Conservation (phyloP, 1,140 invertebrate species). For the Papilio machaon region DNA sequence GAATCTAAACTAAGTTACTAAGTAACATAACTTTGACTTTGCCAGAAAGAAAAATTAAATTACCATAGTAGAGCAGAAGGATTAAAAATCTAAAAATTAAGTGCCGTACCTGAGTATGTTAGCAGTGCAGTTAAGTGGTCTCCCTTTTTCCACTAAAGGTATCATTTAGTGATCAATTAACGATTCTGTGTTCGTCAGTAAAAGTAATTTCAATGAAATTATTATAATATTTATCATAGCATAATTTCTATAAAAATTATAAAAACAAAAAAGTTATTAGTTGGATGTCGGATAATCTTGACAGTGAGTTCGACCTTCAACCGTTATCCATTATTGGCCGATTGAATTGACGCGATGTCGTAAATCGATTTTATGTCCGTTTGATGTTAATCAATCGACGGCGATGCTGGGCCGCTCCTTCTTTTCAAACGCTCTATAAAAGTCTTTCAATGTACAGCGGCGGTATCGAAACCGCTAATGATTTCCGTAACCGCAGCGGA, state of each 20-base stretch:
- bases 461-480: constrained; percentile 48
- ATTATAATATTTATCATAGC: neutral
- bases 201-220: neutral
- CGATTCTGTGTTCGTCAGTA: no score
- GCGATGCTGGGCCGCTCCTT: constrained; percentile 51
- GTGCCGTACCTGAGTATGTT: no score
- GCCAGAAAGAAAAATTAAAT: no score
- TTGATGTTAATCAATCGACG: constrained; percentile 51
- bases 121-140: no score
- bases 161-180: no score
- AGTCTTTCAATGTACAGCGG: constrained; percentile 37
- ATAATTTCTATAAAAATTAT: neutral
- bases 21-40: neutral
- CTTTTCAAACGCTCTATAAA: constrained; percentile 46
- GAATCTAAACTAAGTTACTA: neutral
- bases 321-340: constrained; percentile 38
- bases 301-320: constrained; percentile 53
- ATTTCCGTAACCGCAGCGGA: constrained; percentile 47
- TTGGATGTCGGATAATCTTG: constrained; percentile 49
- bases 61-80: no score
- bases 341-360: constrained; percentile 50
- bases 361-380: constrained; percentile 58
- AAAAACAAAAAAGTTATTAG: neutral
- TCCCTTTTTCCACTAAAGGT: no score
- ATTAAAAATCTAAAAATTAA: no score